phyloP scores from a whole-genome alignment of 1,140 invertebrate species.

The Belonocnema kinseyi region DNA sequence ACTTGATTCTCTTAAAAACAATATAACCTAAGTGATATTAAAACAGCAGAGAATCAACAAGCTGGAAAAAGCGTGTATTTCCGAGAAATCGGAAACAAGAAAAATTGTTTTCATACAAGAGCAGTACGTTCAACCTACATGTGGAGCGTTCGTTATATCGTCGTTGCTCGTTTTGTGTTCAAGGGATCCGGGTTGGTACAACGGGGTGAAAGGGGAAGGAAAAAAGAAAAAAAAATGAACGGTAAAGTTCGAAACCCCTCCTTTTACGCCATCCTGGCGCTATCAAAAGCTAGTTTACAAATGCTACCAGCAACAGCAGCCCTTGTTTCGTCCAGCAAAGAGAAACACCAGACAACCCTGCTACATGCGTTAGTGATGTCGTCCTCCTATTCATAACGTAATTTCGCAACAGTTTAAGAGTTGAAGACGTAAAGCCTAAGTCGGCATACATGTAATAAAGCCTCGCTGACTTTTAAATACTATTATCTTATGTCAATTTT shows the following conservation, averaged over 20 bases:
- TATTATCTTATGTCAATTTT: background rate
- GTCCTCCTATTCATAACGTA: background rate
- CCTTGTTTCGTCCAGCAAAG: conserved; percentile 30
- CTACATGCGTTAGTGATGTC: conserved; percentile 25
- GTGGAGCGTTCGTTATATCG: conserved; percentile 60
- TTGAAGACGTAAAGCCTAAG: background rate
- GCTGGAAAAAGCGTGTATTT: conserved; percentile 10
- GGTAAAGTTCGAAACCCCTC: conserved; percentile 51
- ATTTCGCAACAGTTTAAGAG: background rate
- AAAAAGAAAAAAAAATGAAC: conserved; percentile 35
- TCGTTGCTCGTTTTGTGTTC: conserved; percentile 58
- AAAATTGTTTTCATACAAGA: conserved; percentile 21
- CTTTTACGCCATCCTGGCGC: conserved; percentile 52
- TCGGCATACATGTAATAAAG: conserved; percentile 7
- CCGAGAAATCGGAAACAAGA: conserved; percentile 12
- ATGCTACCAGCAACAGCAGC: conserved; percentile 49
- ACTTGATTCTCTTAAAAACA: too few relatives aligned
- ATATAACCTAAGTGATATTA: background rate
- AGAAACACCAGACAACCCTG: conserved; percentile 21
- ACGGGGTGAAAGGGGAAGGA: conserved; percentile 29
- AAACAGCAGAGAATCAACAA: conserved; percentile 4
- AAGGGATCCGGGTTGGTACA: conserved; percentile 49
- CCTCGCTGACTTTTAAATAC: background rate
- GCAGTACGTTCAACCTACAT: conserved; percentile 43
- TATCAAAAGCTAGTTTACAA: conserved; percentile 69